Base-by-base conservation (phyloP, 2,888 invertebrate species). In the Agrilus cyanescens region DNA sequence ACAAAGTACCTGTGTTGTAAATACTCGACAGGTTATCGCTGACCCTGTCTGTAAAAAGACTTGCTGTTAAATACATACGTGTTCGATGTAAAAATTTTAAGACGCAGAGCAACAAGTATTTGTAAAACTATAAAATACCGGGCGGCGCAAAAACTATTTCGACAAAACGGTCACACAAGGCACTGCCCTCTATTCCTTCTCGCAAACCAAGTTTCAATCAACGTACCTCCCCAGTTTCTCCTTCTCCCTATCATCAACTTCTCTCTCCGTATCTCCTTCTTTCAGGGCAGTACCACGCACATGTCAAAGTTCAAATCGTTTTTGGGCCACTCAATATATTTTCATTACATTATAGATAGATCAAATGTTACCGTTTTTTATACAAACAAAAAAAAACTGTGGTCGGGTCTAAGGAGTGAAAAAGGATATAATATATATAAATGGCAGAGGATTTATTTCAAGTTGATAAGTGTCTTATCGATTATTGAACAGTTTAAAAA, bases 331-430 rank as follows among this genome's bases (percentile, higher is more conserved):
- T 59, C 57, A 56, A 60, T 62, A 61, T 63, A 61, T 62, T 62
- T 61, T 61, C 61, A 59, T 59, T 62, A 62, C 61, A 45, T 59
- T 57, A 48, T 63, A 61, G 60, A 58, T 61, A 61, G 59, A 57
- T 57, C 54, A 58, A 57, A 59, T 59, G 59, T 62, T 62, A 53
- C 62, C 53, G 65, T 65, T 64, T 66, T 66, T 66, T 66, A 44
- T 41, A 38, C 41, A 34, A 40, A 44, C 32, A 43, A 37, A 43
- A 45, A 43, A 45, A 44, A 33, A 38, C 43, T 34, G 36, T 34
- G 16, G n/a, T 40, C 12, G 12, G 13, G 16, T n/a, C 32, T 40
- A 25, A 43, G 37, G 16, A 46, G 43, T 33, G 34, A 12, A 41
- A 32, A 43, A 25, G 38, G n/a, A 44, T 41, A 40, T 40, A 44